A percentile compares a stretch with the other conserved stretches of the same genome.
Conservation (phyloP, 2,888 invertebrate genomes). For the Beris chalybata region DNA sequence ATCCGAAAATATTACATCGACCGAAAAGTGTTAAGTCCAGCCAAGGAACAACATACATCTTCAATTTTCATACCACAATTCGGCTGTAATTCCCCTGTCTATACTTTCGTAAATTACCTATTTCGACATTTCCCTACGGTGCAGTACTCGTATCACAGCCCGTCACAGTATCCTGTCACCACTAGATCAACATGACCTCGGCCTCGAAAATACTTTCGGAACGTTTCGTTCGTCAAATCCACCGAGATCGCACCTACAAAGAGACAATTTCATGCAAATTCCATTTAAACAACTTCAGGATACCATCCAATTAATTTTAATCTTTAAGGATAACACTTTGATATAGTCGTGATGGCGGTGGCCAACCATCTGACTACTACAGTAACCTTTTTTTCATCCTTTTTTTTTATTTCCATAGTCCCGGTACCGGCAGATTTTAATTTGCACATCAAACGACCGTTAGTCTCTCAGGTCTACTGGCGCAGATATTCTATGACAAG, state of each 20-base stretch:
- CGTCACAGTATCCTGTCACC: too few relatives aligned
- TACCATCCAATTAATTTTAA: slow-evolving; percentile 37
- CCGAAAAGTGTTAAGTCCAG: too few relatives aligned
- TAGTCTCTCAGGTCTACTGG: slow-evolving; percentile 27
- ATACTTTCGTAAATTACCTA: too few relatives aligned
- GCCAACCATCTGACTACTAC: background rate
- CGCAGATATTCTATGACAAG: slow-evolving; percentile 28
- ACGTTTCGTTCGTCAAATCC: background rate
- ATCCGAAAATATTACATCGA: too few relatives aligned
- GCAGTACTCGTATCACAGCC: too few relatives aligned
- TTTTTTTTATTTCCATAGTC: slow-evolving; percentile 8
- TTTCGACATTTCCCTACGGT: too few relatives aligned
- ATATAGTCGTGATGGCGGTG: slow-evolving; percentile 16
- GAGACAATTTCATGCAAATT: slow-evolving; percentile 34
- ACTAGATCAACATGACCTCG: background rate
- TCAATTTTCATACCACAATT: too few relatives aligned
- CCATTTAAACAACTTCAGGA: slow-evolving; percentile 34
- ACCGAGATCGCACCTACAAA: background rate
- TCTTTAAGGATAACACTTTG: slow-evolving; percentile 37
- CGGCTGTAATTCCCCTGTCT: too few relatives aligned
- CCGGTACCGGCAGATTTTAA: slow-evolving; percentile 24
- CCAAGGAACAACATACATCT: too few relatives aligned
- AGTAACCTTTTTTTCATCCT: slow-evolving; percentile 5
- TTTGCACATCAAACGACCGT: slow-evolving; percentile 38
- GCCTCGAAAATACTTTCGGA: background rate